Conservation (phyloP, 1,140 invertebrate species). For the Drosophila seguyi region DNA sequence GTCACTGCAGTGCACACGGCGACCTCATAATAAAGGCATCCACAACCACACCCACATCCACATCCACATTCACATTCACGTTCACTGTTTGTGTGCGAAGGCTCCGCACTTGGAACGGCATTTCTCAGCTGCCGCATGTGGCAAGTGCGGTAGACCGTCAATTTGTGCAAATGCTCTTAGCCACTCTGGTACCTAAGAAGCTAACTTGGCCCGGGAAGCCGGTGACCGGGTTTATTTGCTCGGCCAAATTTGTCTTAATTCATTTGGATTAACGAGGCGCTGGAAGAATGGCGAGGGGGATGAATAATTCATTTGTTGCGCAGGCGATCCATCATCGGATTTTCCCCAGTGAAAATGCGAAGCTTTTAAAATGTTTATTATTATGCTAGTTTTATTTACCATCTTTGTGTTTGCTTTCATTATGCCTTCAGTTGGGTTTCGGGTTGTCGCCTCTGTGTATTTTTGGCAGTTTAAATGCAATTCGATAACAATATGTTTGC, state of each 20-base stretch:
- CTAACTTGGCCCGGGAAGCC: slow-evolving; percentile 4
- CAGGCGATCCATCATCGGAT: slow-evolving; percentile 23
- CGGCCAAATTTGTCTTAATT: slow-evolving; percentile 68
- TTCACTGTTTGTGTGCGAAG: slow-evolving; percentile 16
- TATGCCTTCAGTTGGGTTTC: slow-evolving; percentile 51
- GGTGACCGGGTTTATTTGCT: slow-evolving; percentile 55
- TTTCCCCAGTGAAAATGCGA: slow-evolving; percentile 31
- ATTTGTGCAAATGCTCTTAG: slow-evolving; percentile 78
- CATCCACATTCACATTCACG: background rate
- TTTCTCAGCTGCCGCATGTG: slow-evolving; percentile 75
- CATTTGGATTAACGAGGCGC: slow-evolving; percentile 56
- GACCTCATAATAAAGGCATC: slow-evolving; percentile 66
- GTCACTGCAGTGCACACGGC: slow-evolving; percentile 56
- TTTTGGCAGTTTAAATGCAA: slow-evolving; percentile 71
- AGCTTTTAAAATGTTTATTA: slow-evolving; percentile 79
- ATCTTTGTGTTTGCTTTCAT: slow-evolving; percentile 57
- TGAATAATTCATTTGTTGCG: slow-evolving; percentile 23
- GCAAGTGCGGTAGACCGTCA: slow-evolving; percentile 76
- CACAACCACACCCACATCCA: slow-evolving; percentile 6
- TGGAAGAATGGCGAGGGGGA: slow-evolving; percentile 11
- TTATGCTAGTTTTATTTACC: slow-evolving; percentile 79
- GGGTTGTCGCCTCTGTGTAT: slow-evolving; percentile 26
- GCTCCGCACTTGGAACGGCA: slow-evolving; percentile 23
- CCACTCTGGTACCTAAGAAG: slow-evolving; percentile 44
- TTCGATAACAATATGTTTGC: slow-evolving; percentile 82